Percentiles rank a stretch among this genome's conserved stretches.
Evolutionary conservation across 2,797 vertebrate genomes (phyloP).

Genomic region (Coracias cyanogaster): DNA sequence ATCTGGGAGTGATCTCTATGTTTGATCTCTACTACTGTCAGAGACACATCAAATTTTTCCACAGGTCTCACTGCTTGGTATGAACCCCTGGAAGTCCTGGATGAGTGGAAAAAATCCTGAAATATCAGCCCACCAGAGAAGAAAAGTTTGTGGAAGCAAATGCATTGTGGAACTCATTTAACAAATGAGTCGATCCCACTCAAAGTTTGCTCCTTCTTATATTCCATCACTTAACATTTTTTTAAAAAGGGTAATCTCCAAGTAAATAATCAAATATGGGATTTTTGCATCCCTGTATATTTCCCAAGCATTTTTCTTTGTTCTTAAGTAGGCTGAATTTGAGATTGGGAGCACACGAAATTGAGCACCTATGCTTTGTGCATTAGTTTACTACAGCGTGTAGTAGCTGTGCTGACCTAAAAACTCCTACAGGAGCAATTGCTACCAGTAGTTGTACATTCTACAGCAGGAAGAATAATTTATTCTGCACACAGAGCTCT

Average conservation of each 20-base stretch:
- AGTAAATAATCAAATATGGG: rapidly evolving
- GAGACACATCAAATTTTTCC: neutral
- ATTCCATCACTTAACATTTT: neutral
- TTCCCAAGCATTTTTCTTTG: neutral
- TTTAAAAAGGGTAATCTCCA: neutral
- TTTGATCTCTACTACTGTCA: neutral
- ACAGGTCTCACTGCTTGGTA: neutral
- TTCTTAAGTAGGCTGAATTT: neutral
- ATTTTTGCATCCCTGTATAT: neutral
- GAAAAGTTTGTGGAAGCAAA: neutral
- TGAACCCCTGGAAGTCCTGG: neutral
- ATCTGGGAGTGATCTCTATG: rapidly evolving
- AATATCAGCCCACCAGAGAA: neutral
- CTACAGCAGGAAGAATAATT: neutral
- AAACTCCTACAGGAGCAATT: neutral
- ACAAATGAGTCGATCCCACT: neutral
- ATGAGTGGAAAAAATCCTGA: neutral
- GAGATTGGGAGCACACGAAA: neutral
- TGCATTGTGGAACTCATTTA: neutral
- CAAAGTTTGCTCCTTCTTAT: neutral
- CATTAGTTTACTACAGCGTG: neutral
- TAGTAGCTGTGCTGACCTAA: neutral
- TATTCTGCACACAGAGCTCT: neutral
- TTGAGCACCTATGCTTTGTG: neutral
- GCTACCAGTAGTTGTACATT: neutral